Evolutionary conservation across 2,113 vertebrate species (phyloP).

Genomic region (Orientallactaga bullata): DNA sequence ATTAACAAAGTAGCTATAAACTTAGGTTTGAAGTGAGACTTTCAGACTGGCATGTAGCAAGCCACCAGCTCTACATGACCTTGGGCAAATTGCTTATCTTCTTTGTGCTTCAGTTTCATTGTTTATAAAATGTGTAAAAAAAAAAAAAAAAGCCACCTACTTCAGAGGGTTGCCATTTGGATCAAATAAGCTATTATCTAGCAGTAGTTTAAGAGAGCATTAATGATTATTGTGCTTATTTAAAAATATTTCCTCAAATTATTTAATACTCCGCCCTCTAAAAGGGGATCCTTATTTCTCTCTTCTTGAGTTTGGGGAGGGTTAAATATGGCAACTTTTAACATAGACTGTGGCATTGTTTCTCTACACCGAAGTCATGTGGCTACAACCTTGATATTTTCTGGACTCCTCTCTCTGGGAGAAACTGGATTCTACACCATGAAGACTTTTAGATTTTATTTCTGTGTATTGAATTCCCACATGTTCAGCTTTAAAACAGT

Average conservation of each 20-base stretch:
- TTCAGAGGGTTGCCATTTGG: not conserved
- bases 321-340: not conserved
- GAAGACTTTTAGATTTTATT: slow-evolving; percentile 12
- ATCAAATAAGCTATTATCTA: slow-evolving; percentile 15
- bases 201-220: not conserved
- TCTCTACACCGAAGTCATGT: not conserved
- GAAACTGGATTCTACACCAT: not conserved
- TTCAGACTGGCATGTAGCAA: not conserved
- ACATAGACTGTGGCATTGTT: not conserved
- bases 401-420: not conserved
- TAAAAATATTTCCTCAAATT: not conserved
- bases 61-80: not conserved
- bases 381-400: not conserved
- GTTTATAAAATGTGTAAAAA: not conserved
- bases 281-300: not conserved
- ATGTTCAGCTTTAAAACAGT: not conserved
- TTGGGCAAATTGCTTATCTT: not conserved
- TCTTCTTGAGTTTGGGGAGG: not conserved
- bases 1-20: not conserved
- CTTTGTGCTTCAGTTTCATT: not conserved
- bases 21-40: slow-evolving; percentile 9
- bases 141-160: not conserved
- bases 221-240: not conserved
- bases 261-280: not conserved
- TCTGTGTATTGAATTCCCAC: not conserved